Base-by-base conservation (phyloP, 2,113 vertebrate species). In the Nanorana parkeri region DNA sequence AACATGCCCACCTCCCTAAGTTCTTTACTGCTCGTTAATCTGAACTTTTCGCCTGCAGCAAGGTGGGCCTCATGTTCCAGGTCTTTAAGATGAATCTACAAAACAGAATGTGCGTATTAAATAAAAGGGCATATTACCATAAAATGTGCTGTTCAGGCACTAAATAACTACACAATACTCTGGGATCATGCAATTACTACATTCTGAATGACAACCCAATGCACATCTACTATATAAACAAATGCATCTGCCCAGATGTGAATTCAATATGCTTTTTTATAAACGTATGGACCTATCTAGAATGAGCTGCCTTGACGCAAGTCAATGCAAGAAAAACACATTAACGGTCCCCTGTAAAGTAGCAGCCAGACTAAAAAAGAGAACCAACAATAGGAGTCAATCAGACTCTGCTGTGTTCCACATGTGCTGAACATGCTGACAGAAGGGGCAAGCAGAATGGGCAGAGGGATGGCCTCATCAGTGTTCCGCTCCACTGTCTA, bases 1-100 rank as follows among this genome's bases (percentile, higher is more conserved):
- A n/a, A 47, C 55, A 75, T 20, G 17, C 24, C 60, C 86, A 98
- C 97, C 87, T 92, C 89, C 83, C 94, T 89, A 32, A 99, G 94
- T n/a, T 98, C 96, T 80, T 85, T 89, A 81, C 84, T 96, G 88
- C 97, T 98, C 63, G 93, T 95, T 85, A 98, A 72, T 75, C 96
- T 92, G 89, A 99, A 98, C 69, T 17, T 90, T 65, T 97, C 92
- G 84, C 97, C 97, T 80, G 96, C 95, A 52, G 89, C 93, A 87
- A 85, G 87, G 65, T 99, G 94, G 83, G 96, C 96, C 75, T 97
- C 92, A 68, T 93, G 89, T 78, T 98, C 97, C 86, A 97, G 83
- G 69, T 96, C 94, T 69, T 94, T 96, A 84, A 98, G 90, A 78
- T 91, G 92, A 63, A 89, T 58, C 97, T 99, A 83, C 51, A 87